A percentile compares a stretch with the other conserved stretches of the same genome.
Conservation (phyloP, 2,113 vertebrate species). For the Anas platyrhynchos region DNA sequence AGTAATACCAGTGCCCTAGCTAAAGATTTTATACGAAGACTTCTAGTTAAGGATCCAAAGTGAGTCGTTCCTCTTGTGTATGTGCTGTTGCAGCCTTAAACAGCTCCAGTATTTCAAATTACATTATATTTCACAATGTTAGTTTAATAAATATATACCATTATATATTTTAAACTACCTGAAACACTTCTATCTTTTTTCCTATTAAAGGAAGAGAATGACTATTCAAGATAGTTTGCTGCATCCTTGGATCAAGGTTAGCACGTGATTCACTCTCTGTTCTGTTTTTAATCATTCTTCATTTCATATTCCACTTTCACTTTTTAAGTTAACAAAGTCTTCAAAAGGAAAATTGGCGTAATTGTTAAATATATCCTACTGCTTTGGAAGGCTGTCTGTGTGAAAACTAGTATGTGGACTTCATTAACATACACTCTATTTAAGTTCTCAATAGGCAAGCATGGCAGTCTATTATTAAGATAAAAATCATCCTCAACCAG, state of each 20-base stretch:
- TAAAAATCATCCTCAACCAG: not conserved
- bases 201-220: slow-evolving; percentile 90
- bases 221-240: slow-evolving; percentile 94
- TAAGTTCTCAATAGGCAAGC: not conserved
- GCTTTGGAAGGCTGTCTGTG: not conserved
- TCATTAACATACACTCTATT: not conserved
- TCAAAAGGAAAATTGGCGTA: not conserved
- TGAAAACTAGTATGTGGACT: not conserved
- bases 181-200: not conserved
- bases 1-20: slow-evolving; percentile 92
- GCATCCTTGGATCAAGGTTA: slow-evolving; percentile 98
- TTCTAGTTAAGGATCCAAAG: slow-evolving; percentile 98
- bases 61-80: slow-evolving; percentile 65
- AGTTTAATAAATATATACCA: not conserved
- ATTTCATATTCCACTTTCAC: not conserved
- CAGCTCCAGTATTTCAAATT: not conserved
- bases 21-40: slow-evolving; percentile 95
- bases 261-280: slow-evolving; percentile 1
- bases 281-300: not conserved
- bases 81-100: not conserved
- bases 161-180: not conserved
- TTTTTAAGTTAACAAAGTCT: not conserved
- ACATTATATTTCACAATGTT: not conserved
- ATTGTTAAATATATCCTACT: not conserved
- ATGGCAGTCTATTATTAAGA: not conserved